These are phyloP conservation scores for Lordiphosa clarofinis DNA, from an alignment of 1,140 invertebrate species.

Conservation along the genomic window DNA sequence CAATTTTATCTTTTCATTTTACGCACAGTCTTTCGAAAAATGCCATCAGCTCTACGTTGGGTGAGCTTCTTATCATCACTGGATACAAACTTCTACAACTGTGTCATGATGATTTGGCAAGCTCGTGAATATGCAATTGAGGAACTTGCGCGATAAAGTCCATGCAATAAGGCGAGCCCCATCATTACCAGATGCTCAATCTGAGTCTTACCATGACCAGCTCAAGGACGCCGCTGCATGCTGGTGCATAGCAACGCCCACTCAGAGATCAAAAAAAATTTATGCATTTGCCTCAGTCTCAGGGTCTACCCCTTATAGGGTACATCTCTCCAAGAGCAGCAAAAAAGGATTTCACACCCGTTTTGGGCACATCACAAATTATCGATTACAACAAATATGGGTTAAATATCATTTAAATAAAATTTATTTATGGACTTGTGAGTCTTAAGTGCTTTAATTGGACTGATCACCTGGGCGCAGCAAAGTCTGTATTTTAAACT, in stretches of 20 bases:
- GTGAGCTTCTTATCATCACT: too few species aligned
- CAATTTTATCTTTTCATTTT: too few species aligned
- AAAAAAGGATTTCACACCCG: slow-evolving; percentile 36
- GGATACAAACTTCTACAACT: background rate
- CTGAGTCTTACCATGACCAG: slow-evolving; percentile 6
- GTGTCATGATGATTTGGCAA: slow-evolving; percentile 9
- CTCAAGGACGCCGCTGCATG: slow-evolving; percentile 5
- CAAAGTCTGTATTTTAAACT: slow-evolving; percentile 40
- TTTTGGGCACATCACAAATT: slow-evolving; percentile 27
- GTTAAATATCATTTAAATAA: slow-evolving; percentile 64
- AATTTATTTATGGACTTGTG: slow-evolving; percentile 61
- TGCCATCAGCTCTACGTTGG: too few species aligned
- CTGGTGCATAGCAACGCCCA: slow-evolving; percentile 11
- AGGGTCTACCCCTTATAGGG: background rate
- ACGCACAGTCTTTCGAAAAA: too few species aligned
- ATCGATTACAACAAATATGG: slow-evolving; percentile 55
- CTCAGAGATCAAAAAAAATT: slow-evolving; percentile 11
- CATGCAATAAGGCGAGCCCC: background rate
- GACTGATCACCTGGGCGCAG: slow-evolving; percentile 34
- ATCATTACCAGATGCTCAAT: slow-evolving; percentile 5
- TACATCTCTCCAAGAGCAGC: slow-evolving; percentile 14
- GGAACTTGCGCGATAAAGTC: background rate
- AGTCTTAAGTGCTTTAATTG: slow-evolving; percentile 56
- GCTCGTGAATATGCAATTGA: slow-evolving; percentile 15
- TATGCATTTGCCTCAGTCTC: slow-evolving; percentile 1